Evolutionary conservation across 2,888 invertebrate species (phyloP), one percentile per base, ranked within the genome.

Genomic region (Platerodrilus igneus): DNA sequence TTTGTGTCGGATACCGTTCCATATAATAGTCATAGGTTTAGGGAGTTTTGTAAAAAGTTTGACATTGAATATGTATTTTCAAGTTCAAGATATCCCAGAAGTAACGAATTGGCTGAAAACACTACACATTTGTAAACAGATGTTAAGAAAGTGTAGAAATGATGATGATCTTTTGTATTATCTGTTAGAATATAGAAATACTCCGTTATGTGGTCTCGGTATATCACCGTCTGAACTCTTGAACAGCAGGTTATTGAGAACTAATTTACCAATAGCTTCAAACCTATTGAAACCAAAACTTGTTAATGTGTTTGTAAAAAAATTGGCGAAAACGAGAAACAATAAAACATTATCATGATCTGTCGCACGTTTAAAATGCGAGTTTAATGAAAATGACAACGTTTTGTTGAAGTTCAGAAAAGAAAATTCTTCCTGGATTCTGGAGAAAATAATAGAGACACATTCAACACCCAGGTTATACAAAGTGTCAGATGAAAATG

Each of bases 211-310:
- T 6, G 10, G 9, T 18, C 8, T 15, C 13, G 9, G 13, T 4
- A 7, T 18, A 13, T 17, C 22, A 5, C 29, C 29, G 5, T 3
- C 17, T 11, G 6, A 29, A 16, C 11, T 29, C 4, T 10, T 29
- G n/a, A 16, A 6, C 5, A 29, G 18, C 9, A 7, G 29, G 9
- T n/a, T 6, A 29, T 16, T 14, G n/a, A 14, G 18, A 18, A 9
- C 18, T 3, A 29, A 9, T 9, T 18, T 25, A 26, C 23, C 17
- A 31, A 20, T 29, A 5, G 11, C 17, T 31, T 37, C 29, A 32
- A 42, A 42, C 32, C 28, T 37, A 19, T 17, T 18, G 9, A 13
- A 16, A 15, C 18, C 15, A 28, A n/a, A 20, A 28, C 8, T 22
- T 22, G 22, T 22, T 6, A 10, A 22, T 7, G 10, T 9, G 4